Evolutionary conservation across 2,797 vertebrate genomes (phyloP).

Genomic region (Macrochelys suwanniensis): DNA sequence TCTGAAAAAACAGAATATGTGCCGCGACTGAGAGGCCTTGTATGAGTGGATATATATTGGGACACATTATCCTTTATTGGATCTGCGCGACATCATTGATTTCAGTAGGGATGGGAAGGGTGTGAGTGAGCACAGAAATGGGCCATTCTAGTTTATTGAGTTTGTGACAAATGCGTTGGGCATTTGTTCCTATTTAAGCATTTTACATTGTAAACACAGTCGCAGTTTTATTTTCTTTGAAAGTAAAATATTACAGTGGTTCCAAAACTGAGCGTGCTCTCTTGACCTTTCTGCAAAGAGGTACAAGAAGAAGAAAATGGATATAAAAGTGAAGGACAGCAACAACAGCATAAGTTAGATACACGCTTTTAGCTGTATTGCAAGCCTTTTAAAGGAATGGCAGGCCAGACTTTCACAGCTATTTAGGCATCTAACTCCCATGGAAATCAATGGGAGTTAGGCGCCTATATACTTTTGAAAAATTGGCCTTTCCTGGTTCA

Average conservation of each 20-base stretch:
- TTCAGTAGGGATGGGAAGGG: not conserved
- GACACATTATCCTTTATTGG: not conserved
- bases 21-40: not conserved
- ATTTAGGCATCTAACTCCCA: not conserved
- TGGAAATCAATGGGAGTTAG: not conserved
- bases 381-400: not conserved
- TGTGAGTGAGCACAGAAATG: not conserved
- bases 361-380: not conserved
- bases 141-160: not conserved
- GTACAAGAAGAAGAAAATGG: not conserved
- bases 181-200: not conserved
- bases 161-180: not conserved
- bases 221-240: not conserved
- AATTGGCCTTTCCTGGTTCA: not conserved
- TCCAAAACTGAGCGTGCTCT: not conserved
- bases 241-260: not conserved
- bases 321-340: not conserved
- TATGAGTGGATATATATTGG: not conserved
- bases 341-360: not conserved
- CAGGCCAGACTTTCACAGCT: not conserved
- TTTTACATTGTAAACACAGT: not conserved
- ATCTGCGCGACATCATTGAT: not conserved
- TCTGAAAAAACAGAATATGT: slow-evolving; percentile 28
- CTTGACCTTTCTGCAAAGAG: not conserved
- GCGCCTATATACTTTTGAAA: not conserved